Evolutionary conservation across 92 coral and sea anemone species (phyloP).

Genomic region (Porites cylindrica): DNA sequence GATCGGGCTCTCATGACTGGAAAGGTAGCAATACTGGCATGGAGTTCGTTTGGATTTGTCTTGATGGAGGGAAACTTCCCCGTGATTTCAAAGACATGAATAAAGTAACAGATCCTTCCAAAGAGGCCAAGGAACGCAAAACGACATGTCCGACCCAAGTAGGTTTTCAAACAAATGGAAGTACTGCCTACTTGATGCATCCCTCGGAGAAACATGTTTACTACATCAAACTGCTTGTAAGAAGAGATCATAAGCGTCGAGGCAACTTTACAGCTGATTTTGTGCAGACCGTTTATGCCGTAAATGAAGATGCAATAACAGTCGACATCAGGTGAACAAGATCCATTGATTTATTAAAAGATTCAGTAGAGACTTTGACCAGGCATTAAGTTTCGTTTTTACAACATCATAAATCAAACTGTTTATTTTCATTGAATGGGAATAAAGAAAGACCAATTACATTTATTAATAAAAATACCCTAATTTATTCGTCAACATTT

Average conservation of each 20-base stretch:
- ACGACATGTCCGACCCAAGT: background rate
- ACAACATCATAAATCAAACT: too few relatives aligned
- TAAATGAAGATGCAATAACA: background rate
- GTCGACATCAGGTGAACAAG: constrained; percentile 20
- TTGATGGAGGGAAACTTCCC: constrained; percentile 3
- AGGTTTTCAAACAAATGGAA: background rate
- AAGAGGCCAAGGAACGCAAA: background rate
- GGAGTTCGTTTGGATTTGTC: constrained; percentile 13
- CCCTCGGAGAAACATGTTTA: background rate
- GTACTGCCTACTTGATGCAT: background rate
- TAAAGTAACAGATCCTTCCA: background rate
- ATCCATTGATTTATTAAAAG: background rate
- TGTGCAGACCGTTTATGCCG: constrained; percentile 1
- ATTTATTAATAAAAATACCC: too few relatives aligned
- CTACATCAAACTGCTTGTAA: constrained; percentile 19
- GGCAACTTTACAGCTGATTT: background rate
- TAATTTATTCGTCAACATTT: too few relatives aligned
- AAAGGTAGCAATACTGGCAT: background rate
- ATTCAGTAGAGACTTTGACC: background rate
- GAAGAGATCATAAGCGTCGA: background rate
- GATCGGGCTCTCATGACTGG: background rate
- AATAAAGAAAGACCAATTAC: too few relatives aligned
- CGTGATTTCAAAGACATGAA: background rate
- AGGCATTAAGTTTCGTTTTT: too few relatives aligned
- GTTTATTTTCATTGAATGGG: too few relatives aligned